Conservation (phyloP, 2,797 vertebrate species). For the Crenichthys baileyi region DNA sequence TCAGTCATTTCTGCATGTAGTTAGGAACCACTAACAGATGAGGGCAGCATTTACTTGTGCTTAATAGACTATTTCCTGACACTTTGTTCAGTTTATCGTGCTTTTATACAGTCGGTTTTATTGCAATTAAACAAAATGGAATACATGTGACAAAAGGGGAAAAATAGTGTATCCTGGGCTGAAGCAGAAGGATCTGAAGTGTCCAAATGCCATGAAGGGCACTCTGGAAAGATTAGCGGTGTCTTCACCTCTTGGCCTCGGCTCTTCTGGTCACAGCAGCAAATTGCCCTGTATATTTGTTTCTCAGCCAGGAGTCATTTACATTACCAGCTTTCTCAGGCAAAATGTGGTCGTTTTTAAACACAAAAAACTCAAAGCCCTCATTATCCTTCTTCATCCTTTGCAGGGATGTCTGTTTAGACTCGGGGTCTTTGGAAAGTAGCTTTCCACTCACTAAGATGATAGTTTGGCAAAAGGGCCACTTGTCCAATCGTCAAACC, state of each 20-base stretch:
- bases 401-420: constrained; percentile 66
- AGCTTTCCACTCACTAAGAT: constrained; percentile 62
- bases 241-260: constrained; percentile 30
- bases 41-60: constrained; percentile 66
- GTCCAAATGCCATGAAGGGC: not conserved
- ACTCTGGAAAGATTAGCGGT: constrained; percentile 22
- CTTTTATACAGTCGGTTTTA: not conserved
- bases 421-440: constrained; percentile 63
- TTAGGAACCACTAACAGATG: constrained; percentile 50
- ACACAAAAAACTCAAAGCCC: constrained; percentile 33
- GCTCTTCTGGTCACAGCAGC: constrained; percentile 43
- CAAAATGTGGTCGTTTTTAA: constrained; percentile 54
- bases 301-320: constrained; percentile 57
- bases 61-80: constrained; percentile 20
- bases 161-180: constrained; percentile 20
- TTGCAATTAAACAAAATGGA: constrained; percentile 17
- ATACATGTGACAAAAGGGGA: constrained; percentile 3
- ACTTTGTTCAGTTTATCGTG: constrained; percentile 10
- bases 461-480: constrained; percentile 65
- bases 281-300: constrained; percentile 74
- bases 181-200: constrained; percentile 5
- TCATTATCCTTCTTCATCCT: constrained; percentile 63
- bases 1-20: constrained; percentile 39
- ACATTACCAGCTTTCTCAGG: constrained; percentile 52
- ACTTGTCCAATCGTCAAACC: constrained; percentile 71